Evolutionary conservation across 2,113 vertebrate species (phyloP), one percentile per base, ranked within the genome.

Genomic region (Stigmatopora nigra): DNA sequence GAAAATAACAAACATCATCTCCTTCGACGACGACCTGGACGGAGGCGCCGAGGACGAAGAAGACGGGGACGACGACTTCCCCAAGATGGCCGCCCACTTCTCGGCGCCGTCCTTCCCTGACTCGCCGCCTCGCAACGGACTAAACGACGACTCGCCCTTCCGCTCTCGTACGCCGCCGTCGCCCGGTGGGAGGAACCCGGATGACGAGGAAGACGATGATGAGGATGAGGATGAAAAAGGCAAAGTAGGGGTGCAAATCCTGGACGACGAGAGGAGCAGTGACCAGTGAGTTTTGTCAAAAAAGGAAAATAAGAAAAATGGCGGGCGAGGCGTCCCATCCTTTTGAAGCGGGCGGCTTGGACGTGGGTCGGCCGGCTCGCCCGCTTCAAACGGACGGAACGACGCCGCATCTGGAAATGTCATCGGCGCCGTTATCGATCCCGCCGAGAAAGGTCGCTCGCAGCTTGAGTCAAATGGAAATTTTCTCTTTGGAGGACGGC

Each of bases 1-100:
- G 85, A 96, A 94, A 82, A 88, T 99, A 86, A 94, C 96, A 63
- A 94, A 96, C 85, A 98, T 99, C 7, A 98, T 99, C 76, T 99
- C 95, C 3, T 99, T 98, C 74, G 96, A 97, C 36, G 91, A 92
- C 35, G 89, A 92, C 17, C 89, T 94, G 58, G 93, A 95, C 0
- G 87, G 76, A 7, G 94, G 94, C 2, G 94, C 92, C 0, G 93
- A 93, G n/a, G 92, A 90, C 2, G 89, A 90, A 47, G 88, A 88
- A 57, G 89, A 84, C 19, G 78, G 57, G 0, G 87, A 88, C 59
- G 84, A 88, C 1, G 86, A 81, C 41, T 61, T 67, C 16, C 71
- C 79, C 36, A 82, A 77, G 72, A 60, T 5, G 51, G 88, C 77
- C 7, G 8, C 85, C 0, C 86, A 89, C 38, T 83, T 77, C 2